Conservation (phyloP, 2,888 invertebrate genomes). For the Drosophila anceps region DNA sequence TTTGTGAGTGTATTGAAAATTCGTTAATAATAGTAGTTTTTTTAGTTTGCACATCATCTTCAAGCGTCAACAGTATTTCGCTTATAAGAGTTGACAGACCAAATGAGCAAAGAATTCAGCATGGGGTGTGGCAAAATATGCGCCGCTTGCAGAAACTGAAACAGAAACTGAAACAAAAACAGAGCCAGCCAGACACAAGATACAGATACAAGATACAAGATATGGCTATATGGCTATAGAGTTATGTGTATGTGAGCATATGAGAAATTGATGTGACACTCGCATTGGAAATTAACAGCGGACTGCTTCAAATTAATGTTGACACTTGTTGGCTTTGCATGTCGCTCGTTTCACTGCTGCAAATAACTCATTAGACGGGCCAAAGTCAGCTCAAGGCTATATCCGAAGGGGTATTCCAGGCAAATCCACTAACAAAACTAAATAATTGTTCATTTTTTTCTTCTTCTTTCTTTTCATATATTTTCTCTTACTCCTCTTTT, state of each 20-base stretch:
- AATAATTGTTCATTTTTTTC: conserved; percentile 11
- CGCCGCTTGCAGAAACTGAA: conserved; percentile 41
- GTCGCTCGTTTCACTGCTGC: conserved; percentile 32
- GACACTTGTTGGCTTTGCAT: conserved; percentile 71
- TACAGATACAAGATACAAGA: conserved; percentile 34
- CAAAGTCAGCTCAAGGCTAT: conserved; percentile 60
- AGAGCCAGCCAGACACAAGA: conserved; percentile 30
- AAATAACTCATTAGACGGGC: conserved; percentile 67
- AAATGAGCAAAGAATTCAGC: conserved; percentile 67
- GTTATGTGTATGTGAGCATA: conserved; percentile 52
- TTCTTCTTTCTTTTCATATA: background rate
- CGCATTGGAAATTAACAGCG: conserved; percentile 66
- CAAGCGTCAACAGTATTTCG: conserved; percentile 65
- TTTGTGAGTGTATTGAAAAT: conserved; percentile 22
- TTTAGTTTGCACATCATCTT: conserved; percentile 19
- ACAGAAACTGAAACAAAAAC: conserved; percentile 3
- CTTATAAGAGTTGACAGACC: conserved; percentile 69
- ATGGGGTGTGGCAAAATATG: conserved; percentile 69
- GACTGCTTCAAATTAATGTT: conserved; percentile 74
- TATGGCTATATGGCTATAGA: conserved; percentile 44
- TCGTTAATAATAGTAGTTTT: conserved; percentile 15
- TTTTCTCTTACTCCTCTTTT: background rate
- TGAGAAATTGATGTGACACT: conserved; percentile 72
- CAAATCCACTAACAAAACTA: conserved; percentile 8
- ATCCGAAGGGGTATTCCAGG: conserved; percentile 22